Base-by-base conservation (phyloP, 2,797 vertebrate species). In the Thalassophryne amazonica region DNA sequence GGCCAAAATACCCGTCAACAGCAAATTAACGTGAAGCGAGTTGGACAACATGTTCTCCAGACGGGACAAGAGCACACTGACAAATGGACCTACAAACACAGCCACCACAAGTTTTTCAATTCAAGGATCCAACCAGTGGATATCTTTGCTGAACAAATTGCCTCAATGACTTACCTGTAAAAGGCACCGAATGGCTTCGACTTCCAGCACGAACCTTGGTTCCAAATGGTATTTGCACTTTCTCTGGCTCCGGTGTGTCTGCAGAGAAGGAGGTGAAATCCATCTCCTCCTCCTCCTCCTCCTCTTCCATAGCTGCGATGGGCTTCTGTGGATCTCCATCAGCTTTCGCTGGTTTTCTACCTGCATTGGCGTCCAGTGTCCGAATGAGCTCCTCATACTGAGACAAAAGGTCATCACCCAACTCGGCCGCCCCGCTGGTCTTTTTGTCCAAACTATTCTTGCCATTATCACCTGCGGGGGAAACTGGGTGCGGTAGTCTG, bases 1-100 rank as follows among this genome's bases (percentile, higher is more conserved):
- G 7, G 94, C 94, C 71, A 99, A 81, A 83, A 99, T 97, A 49
- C 94, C 97, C 1, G 97, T 98, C 15, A 99, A 83, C 73, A 99
- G 69, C 84, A 99, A 60, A 82, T 99, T 99, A 4, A 98, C 93
- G 0, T 98, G 93, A 27, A 98, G 83, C 0, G 95, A 92, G 78
- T 99, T 99, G 11, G 94, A 92, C 75, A 94, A 77, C 97, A 99
- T 98, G 81, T 98, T 98, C 87, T 98, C 97, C 88, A 98, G 89
- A 37, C 97, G 97, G 0, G 97, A 99, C 57, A 99, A 66, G 60
- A 99, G 90, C 66, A 99, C 97, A 0, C 97, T 99, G 83, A 99
- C 88, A 69, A 99, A 99, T 0, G 97, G 97, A 29, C 97, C 97
- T 99, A 63, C 25, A n/a, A 30, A 25, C 10, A 24, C 20, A 64